A percentile compares a stretch with the other conserved stretches of the same genome.
These are phyloP conservation scores for Scolanthus callimorphus DNA, from an alignment of 92 coral and sea anemone genomes.

Conservation along the genomic window DNA sequence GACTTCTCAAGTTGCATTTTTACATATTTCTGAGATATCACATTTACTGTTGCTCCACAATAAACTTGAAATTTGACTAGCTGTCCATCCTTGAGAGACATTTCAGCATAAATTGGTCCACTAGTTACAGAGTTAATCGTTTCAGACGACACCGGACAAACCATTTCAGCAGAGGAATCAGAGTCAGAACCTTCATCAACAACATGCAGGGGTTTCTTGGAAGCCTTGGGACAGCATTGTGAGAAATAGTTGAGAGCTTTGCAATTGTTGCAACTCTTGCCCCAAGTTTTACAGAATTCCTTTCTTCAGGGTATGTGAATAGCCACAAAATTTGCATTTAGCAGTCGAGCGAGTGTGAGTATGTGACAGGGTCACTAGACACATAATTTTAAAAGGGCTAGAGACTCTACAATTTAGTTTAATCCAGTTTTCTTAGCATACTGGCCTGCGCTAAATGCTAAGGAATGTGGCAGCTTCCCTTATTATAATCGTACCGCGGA, in stretches of 20 bases:
- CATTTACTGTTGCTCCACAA: too few relatives aligned
- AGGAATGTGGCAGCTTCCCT: too few relatives aligned
- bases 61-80: constrained; percentile 10
- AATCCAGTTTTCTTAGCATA: too few relatives aligned
- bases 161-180: constrained; percentile 6
- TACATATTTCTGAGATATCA: constrained; percentile 17
- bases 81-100: not conserved
- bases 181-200: too few relatives aligned
- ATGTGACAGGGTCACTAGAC: too few relatives aligned
- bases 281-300: constrained; percentile 2
- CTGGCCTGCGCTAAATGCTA: too few relatives aligned
- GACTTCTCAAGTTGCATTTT: constrained; percentile 17
- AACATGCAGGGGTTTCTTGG: too few relatives aligned
- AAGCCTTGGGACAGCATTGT: too few relatives aligned
- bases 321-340: constrained; percentile 1
- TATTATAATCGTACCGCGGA: too few relatives aligned
- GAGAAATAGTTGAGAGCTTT: not conserved
- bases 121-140: constrained; percentile 17
- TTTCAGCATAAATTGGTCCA: constrained; percentile 28
- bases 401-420: too few relatives aligned
- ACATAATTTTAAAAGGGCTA: not conserved
- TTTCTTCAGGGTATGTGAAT: not conserved
- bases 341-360: not conserved
- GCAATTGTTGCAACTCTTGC: not conserved
- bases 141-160: not conserved